Evolutionary conservation across 2,113 vertebrate genomes (phyloP).

Genomic region (Motacilla tschutschensis): DNA sequence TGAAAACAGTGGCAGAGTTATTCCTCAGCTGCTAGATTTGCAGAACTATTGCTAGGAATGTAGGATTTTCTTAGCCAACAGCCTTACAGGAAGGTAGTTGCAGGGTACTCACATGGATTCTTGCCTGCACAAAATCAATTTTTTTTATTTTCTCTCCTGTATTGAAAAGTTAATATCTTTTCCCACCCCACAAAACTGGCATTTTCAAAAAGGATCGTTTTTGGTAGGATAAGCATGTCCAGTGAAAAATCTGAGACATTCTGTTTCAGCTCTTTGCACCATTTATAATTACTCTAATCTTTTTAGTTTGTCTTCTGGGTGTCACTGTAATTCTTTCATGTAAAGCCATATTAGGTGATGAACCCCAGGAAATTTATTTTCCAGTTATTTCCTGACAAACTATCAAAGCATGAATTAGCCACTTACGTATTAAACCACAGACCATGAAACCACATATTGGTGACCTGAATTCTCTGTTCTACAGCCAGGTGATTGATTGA

Average conservation of each 20-base stretch:
- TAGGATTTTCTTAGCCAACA: background rate
- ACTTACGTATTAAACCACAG: background rate
- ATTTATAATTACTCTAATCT: background rate
- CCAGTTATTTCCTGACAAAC: background rate
- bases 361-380: background rate
- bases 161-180: background rate
- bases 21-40: background rate
- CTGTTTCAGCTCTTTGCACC: background rate
- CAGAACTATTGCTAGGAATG: background rate
- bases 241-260: rapidly evolving
- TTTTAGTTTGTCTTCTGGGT: background rate
- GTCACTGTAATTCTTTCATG: background rate
- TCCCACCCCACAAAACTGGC: background rate
- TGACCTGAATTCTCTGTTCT: background rate
- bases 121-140: background rate
- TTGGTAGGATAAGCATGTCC: background rate
- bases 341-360: background rate
- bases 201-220: background rate
- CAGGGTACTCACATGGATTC: background rate
- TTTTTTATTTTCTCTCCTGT: background rate
- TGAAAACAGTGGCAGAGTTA: background rate
- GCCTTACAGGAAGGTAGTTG: background rate
- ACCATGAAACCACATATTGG: background rate
- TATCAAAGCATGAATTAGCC: background rate
- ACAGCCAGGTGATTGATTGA: background rate